Evolutionary conservation across 2,113 vertebrate species (phyloP).

Genomic region (Ailuropoda melanoleuca): DNA sequence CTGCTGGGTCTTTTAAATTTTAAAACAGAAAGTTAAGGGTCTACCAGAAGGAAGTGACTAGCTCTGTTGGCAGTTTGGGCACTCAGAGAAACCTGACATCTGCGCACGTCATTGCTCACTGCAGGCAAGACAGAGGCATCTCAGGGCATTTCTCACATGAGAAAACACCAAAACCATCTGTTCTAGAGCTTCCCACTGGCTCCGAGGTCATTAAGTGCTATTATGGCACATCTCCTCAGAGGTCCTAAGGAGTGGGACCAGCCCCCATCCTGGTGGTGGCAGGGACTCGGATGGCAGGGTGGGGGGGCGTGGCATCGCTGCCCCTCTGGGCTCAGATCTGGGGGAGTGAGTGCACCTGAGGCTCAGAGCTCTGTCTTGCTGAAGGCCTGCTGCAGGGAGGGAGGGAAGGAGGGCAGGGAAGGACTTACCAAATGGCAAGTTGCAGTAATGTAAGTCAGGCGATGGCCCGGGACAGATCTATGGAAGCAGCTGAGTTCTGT

Average conservation of each 20-base stretch:
- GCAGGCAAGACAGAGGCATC: background rate
- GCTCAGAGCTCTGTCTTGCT: background rate
- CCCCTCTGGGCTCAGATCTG: background rate
- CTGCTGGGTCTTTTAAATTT: background rate
- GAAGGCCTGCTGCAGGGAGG: background rate
- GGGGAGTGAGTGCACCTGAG: background rate
- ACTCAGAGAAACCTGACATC: background rate
- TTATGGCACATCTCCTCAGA: background rate
- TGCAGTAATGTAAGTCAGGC: background rate
- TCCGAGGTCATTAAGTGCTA: background rate
- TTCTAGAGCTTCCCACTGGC: background rate
- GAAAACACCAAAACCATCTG: background rate
- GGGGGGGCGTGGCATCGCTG: background rate
- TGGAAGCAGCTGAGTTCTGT: background rate
- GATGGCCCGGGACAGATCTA: accelerated
- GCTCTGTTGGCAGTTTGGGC: background rate
- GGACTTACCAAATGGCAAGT: background rate
- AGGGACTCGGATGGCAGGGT: no score
- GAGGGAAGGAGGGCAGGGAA: no score
- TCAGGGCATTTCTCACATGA: background rate
- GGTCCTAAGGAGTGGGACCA: background rate
- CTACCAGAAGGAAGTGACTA: background rate
- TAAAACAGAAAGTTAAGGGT: background rate
- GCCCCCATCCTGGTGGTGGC: no score
- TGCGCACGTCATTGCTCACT: background rate